phyloP scores from a whole-genome alignment of 35 echinoderm and acorn worm species.

The Lytechinus pictus region DNA sequence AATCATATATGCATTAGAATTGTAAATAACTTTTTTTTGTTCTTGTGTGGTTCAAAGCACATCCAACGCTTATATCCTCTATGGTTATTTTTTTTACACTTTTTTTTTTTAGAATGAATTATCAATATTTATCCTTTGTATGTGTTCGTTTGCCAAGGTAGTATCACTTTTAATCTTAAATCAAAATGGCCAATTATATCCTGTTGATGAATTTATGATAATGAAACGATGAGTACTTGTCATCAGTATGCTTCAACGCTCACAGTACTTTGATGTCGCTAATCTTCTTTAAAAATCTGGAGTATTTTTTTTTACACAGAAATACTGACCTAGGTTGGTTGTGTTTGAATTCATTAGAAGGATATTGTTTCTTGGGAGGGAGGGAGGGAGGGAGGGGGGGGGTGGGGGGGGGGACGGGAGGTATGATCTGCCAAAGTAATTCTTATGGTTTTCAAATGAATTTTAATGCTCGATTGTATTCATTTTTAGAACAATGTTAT shows the following conservation, averaged over 20 bases:
- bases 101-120: background rate
- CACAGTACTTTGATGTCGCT: background rate
- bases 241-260: background rate
- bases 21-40: background rate
- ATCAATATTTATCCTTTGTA: background rate
- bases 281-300: no score
- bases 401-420: no score
- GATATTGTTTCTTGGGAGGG: background rate
- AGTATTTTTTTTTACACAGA: no score
- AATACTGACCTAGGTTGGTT: background rate
- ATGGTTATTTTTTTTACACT: background rate
- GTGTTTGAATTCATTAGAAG: background rate
- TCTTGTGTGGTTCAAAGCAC: background rate
- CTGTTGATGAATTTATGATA: background rate
- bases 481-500: background rate
- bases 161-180: background rate
- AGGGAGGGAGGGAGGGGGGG: no score
- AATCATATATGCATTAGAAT: constrained; percentile 20
- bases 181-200: background rate
- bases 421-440: no score
- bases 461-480: background rate
- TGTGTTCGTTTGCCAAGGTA: background rate
- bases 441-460: background rate
- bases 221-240: background rate
- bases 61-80: background rate